Percentiles rank a stretch among this genome's conserved stretches.
These are phyloP conservation scores for Calcarius ornatus DNA, from an alignment of 2,113 vertebrate genomes.

Conservation along the genomic window DNA sequence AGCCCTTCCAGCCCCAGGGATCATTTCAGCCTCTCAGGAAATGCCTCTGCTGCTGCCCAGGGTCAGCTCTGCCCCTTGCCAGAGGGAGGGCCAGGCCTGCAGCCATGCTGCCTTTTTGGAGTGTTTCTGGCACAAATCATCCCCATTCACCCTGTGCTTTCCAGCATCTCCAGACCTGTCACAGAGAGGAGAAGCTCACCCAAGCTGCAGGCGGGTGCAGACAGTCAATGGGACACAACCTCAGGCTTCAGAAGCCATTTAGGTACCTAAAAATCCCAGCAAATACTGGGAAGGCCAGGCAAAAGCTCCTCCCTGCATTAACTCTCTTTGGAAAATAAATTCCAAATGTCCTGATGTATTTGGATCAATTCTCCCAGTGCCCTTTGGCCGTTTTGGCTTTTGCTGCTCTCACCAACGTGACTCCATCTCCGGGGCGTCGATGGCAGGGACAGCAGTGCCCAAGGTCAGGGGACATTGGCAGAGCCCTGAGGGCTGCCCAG, in stretches of 20 bases:
- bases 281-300: neutral
- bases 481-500: neutral
- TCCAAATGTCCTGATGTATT: accelerated
- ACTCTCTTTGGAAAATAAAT: neutral
- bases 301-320: neutral
- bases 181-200: neutral
- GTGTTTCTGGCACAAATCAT: neutral
- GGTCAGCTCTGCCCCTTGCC: accelerated
- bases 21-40: neutral
- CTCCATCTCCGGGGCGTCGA: neutral
- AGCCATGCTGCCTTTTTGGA: neutral
- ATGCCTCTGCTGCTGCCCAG: neutral
- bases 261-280: neutral
- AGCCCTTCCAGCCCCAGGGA: neutral
- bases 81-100: neutral
- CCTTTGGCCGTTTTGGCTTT: neutral
- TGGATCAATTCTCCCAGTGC: neutral
- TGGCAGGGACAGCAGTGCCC: neutral
- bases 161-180: neutral
- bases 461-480: neutral
- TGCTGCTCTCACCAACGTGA: neutral
- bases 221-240: accelerated
- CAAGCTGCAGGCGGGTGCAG: neutral
- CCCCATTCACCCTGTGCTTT: neutral
- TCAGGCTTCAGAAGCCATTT: neutral